Conservation (phyloP, 2,888 invertebrate species). For the Sthenelais limicola region DNA sequence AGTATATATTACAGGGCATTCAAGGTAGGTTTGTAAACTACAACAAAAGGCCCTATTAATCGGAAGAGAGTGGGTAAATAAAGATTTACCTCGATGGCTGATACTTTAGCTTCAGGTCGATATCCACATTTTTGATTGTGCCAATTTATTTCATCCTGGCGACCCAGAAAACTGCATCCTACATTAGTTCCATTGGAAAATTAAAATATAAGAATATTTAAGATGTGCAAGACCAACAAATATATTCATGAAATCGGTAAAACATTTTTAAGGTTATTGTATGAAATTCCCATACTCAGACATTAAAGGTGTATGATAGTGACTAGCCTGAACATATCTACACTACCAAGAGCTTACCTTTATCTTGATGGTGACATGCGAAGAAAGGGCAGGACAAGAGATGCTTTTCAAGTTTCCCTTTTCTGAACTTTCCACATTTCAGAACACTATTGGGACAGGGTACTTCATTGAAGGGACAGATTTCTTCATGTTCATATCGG, state of each 20-base stretch:
- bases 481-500: conserved; percentile 58
- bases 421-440: conserved; percentile 56
- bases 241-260: not conserved
- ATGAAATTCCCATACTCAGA: too few species aligned
- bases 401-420: conserved; percentile 58
- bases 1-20: too few species aligned
- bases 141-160: conserved; percentile 47
- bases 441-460: conserved; percentile 57
- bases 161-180: conserved; percentile 60
- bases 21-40: too few species aligned
- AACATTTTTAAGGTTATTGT: too few species aligned
- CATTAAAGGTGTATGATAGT: not conserved
- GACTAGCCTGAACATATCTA: not conserved
- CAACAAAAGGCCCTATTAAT: conserved; percentile 35
- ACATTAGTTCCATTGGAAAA: conserved; percentile 13
- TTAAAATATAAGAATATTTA: not conserved
- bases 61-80: not conserved
- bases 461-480: conserved; percentile 56
- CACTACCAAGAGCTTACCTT: conserved; percentile 49
- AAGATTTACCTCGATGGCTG: conserved; percentile 8
- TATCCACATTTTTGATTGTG: conserved; percentile 55
- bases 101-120: conserved; percentile 42
- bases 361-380: conserved; percentile 53
- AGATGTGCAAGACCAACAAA: not conserved
- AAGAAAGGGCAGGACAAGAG: conserved; percentile 54